Percentiles rank a stretch among this genome's conserved stretches.
phyloP scores from a whole-genome alignment of 1,140 invertebrate species.

The Dreissena rostriformis region DNA sequence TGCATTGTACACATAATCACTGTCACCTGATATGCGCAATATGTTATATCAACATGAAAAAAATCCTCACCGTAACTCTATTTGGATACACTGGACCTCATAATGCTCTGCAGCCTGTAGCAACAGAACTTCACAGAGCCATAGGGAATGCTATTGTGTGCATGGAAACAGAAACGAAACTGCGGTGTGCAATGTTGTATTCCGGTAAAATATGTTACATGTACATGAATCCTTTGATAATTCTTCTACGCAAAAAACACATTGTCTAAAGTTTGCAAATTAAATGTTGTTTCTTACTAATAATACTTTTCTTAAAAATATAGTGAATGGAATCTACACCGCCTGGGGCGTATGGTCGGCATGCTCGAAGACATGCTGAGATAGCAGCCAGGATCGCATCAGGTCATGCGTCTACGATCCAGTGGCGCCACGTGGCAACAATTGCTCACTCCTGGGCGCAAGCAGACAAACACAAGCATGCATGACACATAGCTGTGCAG shows the following conservation, averaged over 20 bases:
- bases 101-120: constrained; percentile 65
- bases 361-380: constrained; percentile 66
- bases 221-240: neutral
- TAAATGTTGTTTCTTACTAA: constrained; percentile 69
- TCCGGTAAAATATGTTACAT: constrained; percentile 13
- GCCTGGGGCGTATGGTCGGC: constrained; percentile 58
- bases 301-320: too few species aligned
- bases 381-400: constrained; percentile 65
- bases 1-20: too few species aligned
- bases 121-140: constrained; percentile 54
- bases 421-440: constrained; percentile 63
- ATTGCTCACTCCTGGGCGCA: constrained; percentile 58
- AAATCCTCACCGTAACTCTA: constrained; percentile 63
- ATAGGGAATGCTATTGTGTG: constrained; percentile 21
- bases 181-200: constrained; percentile 4
- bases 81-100: constrained; percentile 61
- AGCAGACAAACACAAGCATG: constrained; percentile 56
- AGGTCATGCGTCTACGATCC: constrained; percentile 60
- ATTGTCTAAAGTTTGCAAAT: constrained; percentile 67
- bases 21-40: too few species aligned
- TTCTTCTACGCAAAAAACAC: too few species aligned
- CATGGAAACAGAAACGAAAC: constrained; percentile 3
- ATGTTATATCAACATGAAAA: neutral
- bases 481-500: constrained; percentile 64
- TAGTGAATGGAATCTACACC: constrained; percentile 64